These are phyloP conservation scores for Blastomussa wellsi DNA, from an alignment of 92 coral and sea anemone genomes.

Conservation along the genomic window DNA sequence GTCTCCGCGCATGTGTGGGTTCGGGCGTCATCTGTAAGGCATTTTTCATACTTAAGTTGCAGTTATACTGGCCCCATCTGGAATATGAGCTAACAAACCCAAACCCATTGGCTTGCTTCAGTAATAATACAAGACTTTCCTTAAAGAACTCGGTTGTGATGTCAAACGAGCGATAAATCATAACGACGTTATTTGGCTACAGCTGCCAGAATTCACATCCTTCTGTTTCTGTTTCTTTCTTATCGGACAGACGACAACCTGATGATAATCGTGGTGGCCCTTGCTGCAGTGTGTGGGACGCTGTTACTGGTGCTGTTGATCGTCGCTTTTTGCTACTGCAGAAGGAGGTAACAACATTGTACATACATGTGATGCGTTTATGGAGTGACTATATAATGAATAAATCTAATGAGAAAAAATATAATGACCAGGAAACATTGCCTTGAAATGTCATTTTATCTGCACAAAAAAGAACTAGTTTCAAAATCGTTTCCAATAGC, in stretches of 20 bases:
- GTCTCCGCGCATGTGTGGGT: neutral
- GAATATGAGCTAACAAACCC: too few relatives aligned
- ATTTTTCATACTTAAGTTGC: neutral
- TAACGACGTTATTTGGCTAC: neutral
- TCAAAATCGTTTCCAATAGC: too few relatives aligned
- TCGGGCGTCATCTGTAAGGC: neutral
- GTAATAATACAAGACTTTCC: too few relatives aligned
- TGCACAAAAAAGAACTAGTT: too few relatives aligned
- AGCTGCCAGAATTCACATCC: neutral
- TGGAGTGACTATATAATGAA: neutral
- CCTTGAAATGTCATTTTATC: too few relatives aligned
- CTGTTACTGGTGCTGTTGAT: neutral
- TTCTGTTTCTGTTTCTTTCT: neutral
- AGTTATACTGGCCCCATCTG: too few relatives aligned
- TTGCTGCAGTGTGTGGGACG: constrained; percentile 15
- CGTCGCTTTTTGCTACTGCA: neutral
- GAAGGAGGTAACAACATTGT: constrained; percentile 27
- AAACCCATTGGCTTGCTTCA: too few relatives aligned
- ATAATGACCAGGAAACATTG: too few relatives aligned
- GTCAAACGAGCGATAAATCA: too few relatives aligned
- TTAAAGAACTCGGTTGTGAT: too few relatives aligned
- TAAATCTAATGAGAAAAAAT: too few relatives aligned
- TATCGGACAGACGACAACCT: constrained; percentile 8
- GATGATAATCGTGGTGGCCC: neutral
- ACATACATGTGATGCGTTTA: too few relatives aligned